Conservation (phyloP, 37 sponge, comb jelly and placozoan genomes). For the Amphimedon queenslandica region DNA sequence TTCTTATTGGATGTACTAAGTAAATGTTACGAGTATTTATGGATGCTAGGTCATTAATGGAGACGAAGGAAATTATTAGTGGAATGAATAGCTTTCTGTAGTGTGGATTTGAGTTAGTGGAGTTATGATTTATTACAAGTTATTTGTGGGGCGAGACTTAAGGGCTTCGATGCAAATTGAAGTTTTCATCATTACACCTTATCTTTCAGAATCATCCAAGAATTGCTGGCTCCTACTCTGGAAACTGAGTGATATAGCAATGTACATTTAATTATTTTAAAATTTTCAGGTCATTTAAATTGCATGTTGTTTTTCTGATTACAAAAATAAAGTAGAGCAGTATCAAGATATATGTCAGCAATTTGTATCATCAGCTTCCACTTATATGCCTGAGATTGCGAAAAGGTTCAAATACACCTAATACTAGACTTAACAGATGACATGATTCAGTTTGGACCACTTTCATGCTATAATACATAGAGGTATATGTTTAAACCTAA, state of each 20-base stretch:
- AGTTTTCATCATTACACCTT: conserved; percentile 17
- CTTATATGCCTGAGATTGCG: conserved; percentile 1
- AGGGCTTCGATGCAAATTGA: conserved; percentile 25
- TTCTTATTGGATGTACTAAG: no score
- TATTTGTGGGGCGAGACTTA: conserved; percentile 34
- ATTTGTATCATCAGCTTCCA: conserved; percentile 14
- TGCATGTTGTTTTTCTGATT: background rate
- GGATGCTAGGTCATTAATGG: no score
- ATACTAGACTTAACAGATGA: conserved; percentile 34
- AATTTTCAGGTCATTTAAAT: background rate
- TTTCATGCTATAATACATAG: conserved; percentile 32
- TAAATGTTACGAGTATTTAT: no score
- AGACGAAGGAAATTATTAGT: no score
- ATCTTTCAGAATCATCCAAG: conserved; percentile 3
- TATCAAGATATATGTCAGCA: background rate
- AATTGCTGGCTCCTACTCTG: conserved; percentile 15
- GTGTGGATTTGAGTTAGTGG: no score
- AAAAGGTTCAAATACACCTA: conserved; percentile 32
- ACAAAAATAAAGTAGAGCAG: background rate
- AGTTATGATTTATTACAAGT: conserved; percentile 18
- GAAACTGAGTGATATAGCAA: background rate
- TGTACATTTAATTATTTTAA: background rate
- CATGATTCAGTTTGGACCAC: conserved; percentile 34
- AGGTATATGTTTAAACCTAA: conserved; percentile 16
- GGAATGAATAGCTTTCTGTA: no score